phyloP scores from a whole-genome alignment of 2,888 invertebrate genomes.

The Scaptomyza parva region DNA sequence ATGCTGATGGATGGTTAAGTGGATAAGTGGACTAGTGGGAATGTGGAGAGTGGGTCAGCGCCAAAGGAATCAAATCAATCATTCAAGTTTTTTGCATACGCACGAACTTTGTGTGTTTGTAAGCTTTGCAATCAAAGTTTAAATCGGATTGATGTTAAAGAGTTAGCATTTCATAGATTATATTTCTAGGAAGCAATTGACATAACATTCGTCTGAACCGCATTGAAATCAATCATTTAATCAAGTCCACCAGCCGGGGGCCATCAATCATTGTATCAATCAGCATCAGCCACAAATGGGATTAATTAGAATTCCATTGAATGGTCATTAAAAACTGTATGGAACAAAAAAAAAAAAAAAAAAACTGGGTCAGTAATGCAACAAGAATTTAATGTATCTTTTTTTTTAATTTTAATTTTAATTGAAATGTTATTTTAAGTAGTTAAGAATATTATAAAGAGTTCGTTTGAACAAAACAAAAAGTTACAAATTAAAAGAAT shows the following conservation, averaged over 20 bases:
- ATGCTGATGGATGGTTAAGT: constrained; percentile 49
- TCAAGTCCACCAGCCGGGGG: constrained; percentile 1
- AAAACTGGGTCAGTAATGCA: too few species aligned
- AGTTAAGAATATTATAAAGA: background rate
- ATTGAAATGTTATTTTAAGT: background rate
- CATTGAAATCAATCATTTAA: constrained; percentile 30
- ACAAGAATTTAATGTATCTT: background rate
- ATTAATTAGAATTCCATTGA: background rate
- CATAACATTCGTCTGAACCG: constrained; percentile 24
- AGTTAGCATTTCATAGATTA: constrained; percentile 29
- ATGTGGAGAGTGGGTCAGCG: background rate
- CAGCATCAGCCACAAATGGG: background rate
- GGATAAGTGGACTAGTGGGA: constrained; percentile 11
- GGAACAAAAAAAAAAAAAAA: background rate
- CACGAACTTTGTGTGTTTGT: constrained; percentile 1
- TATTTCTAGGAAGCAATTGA: constrained; percentile 26
- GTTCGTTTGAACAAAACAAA: background rate
- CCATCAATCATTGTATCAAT: constrained; percentile 16
- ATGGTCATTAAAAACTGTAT: background rate
- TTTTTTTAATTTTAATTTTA: background rate
- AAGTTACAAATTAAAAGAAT: background rate
- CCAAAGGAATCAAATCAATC: constrained; percentile 46
- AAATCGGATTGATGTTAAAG: constrained; percentile 34
- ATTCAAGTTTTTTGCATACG: constrained; percentile 17
- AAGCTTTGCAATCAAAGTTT: constrained; percentile 40